These are phyloP conservation scores for Spizella passerina DNA, from an alignment of 2,797 vertebrate species.

Conservation along the genomic window DNA sequence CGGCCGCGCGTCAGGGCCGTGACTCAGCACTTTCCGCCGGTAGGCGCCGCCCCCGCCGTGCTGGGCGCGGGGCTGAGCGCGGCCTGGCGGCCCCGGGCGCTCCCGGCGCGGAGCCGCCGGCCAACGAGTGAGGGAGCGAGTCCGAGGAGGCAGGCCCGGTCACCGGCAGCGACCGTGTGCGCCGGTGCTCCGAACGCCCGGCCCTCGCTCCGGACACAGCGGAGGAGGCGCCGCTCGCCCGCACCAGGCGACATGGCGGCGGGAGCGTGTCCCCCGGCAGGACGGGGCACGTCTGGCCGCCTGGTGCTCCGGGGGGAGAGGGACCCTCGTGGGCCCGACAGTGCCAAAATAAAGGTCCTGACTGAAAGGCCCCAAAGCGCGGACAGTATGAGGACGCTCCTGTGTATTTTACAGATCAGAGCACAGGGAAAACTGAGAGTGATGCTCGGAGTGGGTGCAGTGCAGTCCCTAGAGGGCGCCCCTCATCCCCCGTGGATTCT, in stretches of 20 bases:
- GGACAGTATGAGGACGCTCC: rapidly evolving
- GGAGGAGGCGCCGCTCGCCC: background rate
- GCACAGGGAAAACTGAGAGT: rapidly evolving
- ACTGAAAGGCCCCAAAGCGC: rapidly evolving
- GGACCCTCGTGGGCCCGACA: rapidly evolving
- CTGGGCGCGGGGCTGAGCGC: background rate
- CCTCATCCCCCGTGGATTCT: rapidly evolving
- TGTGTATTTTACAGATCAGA: rapidly evolving
- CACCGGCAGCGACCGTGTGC: background rate
- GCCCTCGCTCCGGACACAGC: rapidly evolving
- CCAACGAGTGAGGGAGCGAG: rapidly evolving
- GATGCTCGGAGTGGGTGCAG: background rate
- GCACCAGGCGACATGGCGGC: background rate
- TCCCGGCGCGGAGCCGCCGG: background rate
- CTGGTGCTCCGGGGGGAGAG: rapidly evolving
- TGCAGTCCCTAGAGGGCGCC: rapidly evolving
- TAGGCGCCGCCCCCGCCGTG: background rate
- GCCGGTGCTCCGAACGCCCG: background rate
- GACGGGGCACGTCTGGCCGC: rapidly evolving
- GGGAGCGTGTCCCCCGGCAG: background rate
- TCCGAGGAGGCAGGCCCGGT: too few relatives aligned
- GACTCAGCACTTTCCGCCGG: slow-evolving; percentile 41
- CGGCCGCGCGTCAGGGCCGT: slow-evolving; percentile 6
- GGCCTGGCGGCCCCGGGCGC: background rate
- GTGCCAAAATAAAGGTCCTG: rapidly evolving